phyloP scores from a whole-genome alignment of 2,888 invertebrate genomes.

The Conchocele bisecta region DNA sequence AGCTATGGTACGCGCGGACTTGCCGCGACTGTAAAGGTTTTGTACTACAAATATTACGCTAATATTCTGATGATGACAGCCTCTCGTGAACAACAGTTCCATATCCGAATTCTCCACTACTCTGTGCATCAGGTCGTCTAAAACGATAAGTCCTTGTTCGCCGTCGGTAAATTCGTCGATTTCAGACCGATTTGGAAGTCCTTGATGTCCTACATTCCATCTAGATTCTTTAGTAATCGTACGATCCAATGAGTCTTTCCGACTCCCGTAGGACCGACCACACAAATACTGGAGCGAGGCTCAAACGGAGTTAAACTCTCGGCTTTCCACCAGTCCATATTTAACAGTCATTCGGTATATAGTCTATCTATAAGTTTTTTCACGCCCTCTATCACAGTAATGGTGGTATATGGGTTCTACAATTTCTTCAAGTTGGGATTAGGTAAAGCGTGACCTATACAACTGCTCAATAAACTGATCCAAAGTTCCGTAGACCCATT shows the following conservation, averaged over 20 bases:
- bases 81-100: conserved; percentile 28
- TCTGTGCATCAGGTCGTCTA: conserved; percentile 35
- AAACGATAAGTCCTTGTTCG: conserved; percentile 16
- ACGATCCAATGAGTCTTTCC: conserved; percentile 49
- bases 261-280: conserved; percentile 40
- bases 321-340: no score
- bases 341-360: no score
- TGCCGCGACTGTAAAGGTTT: background rate
- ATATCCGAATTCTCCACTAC: conserved; percentile 19
- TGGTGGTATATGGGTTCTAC: no score
- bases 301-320: no score
- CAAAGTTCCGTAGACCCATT: conserved; percentile 29
- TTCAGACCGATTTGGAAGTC: conserved; percentile 14
- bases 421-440: conserved; percentile 39
- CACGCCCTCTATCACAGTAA: no score
- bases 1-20: background rate
- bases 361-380: no score
- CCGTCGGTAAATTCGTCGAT: conserved; percentile 35
- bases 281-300: conserved; percentile 47
- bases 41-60: background rate
- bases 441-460: conserved; percentile 26
- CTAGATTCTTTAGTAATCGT: conserved; percentile 22
- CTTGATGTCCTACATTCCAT: conserved; percentile 31
- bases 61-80: background rate
- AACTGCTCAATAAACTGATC: conserved; percentile 38